phyloP scores from a whole-genome alignment of 2,797 vertebrate genomes.

The Cirrhinus molitorella region DNA sequence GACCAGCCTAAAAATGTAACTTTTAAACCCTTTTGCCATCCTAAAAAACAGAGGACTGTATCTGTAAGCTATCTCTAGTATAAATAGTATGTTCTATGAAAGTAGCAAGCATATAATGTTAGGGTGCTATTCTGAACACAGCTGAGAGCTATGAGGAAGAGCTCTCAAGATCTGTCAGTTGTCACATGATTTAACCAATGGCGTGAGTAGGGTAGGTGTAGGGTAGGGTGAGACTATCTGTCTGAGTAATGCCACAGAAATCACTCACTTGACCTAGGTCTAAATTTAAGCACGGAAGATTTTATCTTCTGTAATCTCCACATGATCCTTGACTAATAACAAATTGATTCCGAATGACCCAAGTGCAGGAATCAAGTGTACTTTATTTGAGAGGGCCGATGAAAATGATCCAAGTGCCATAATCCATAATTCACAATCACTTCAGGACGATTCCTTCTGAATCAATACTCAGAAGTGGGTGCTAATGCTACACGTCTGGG shows the following conservation, averaged over 20 bases:
- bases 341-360: not conserved
- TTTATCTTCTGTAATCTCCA: not conserved
- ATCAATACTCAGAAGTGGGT: not conserved
- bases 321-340: not conserved
- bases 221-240: not conserved
- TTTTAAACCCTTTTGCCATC: too few relatives aligned
- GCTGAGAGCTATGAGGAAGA: too few relatives aligned
- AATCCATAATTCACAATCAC: conserved; percentile 35
- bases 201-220: not conserved
- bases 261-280: not conserved
- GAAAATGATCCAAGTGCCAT: not conserved
- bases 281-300: not conserved
- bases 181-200: not conserved
- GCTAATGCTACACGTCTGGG: conserved; percentile 54
- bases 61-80: too few relatives aligned
- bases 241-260: too few relatives aligned
- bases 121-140: not conserved
- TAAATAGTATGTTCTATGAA: too few relatives aligned
- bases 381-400: not conserved
- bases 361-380: not conserved
- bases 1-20: not conserved
- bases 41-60: not conserved
- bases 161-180: not conserved
- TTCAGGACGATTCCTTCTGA: not conserved
- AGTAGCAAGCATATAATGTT: too few relatives aligned